phyloP scores from a whole-genome alignment of 1,140 invertebrate species.

The Drosophila burlai region DNA sequence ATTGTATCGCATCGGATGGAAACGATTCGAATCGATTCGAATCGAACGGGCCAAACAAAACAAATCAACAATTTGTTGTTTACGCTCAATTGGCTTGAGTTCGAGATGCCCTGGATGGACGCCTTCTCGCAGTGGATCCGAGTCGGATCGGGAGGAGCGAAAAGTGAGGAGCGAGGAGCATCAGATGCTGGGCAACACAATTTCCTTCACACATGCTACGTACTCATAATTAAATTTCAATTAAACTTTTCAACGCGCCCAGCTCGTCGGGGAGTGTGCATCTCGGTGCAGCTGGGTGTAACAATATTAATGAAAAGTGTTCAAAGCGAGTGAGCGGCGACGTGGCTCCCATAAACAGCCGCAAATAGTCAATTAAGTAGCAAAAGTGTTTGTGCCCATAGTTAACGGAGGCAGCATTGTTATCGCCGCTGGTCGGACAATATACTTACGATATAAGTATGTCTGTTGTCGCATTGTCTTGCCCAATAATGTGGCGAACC shows the following conservation, averaged over 20 bases:
- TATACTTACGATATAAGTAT: constrained; percentile 1
- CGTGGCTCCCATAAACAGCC: constrained; percentile 44
- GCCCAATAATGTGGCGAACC: constrained; percentile 25
- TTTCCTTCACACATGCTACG: constrained; percentile 51
- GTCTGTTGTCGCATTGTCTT: constrained; percentile 24
- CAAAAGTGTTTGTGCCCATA: constrained; percentile 47
- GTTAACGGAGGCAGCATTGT: constrained; percentile 31
- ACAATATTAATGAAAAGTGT: constrained; percentile 80
- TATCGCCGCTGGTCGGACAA: not conserved
- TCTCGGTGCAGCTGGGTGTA: constrained; percentile 53
- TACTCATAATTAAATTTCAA: constrained; percentile 77
- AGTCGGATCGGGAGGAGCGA: not conserved
- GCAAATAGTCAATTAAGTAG: constrained; percentile 70
- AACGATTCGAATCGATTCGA: constrained; percentile 17
- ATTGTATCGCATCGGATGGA: constrained; percentile 4
- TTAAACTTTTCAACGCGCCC: constrained; percentile 70
- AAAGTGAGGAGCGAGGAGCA: not conserved
- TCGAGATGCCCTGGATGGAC: constrained; percentile 40
- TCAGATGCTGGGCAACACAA: constrained; percentile 18
- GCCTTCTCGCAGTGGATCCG: constrained; percentile 25
- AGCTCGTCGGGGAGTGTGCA: constrained; percentile 13
- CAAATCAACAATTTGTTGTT: constrained; percentile 68
- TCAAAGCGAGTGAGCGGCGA: constrained; percentile 51
- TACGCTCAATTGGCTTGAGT: constrained; percentile 52
- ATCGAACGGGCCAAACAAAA: constrained; percentile 41